Conservation (phyloP, 2,797 vertebrate genomes). For the Gymnocypris eckloni region DNA sequence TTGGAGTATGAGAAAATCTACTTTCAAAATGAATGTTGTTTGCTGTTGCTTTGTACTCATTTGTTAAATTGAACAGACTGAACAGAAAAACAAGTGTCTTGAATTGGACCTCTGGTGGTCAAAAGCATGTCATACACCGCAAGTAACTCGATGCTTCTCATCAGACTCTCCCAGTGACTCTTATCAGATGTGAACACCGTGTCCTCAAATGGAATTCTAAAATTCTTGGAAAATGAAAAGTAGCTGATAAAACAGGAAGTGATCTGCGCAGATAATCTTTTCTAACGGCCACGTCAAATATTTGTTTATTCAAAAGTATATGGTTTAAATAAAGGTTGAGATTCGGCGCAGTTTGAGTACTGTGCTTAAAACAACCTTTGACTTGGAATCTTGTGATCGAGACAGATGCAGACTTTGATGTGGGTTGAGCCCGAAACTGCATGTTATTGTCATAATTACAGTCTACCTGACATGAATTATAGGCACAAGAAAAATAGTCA, state of each 20-base stretch:
- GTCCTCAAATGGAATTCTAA: not conserved
- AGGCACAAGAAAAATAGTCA: not conserved
- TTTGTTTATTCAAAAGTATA: not conserved
- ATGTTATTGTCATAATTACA: not conserved
- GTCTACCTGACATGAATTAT: not conserved
- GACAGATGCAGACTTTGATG: not conserved
- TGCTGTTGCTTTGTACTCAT: not conserved
- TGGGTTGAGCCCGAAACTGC: conserved; percentile 10
- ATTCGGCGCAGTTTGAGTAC: not conserved
- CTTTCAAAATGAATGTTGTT: not conserved
- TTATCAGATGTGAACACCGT: not conserved
- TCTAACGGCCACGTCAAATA: too few species aligned
- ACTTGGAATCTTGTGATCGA: not conserved
- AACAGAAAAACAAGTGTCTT: not conserved
- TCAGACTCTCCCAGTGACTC: not conserved
- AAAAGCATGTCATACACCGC: not conserved
- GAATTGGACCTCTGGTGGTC: conserved; percentile 32
- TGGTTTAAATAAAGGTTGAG: not conserved
- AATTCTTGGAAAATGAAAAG: not conserved
- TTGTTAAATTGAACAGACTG: not conserved
- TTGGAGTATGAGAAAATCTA: not conserved
- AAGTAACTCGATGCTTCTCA: not conserved
- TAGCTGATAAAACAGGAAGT: not conserved
- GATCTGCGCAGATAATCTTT: not conserved
- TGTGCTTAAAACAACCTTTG: not conserved